Evolutionary conservation across 2,888 invertebrate genomes (phyloP), one percentile per base, ranked within the genome.

Genomic region (Mactromeris polynyma): DNA sequence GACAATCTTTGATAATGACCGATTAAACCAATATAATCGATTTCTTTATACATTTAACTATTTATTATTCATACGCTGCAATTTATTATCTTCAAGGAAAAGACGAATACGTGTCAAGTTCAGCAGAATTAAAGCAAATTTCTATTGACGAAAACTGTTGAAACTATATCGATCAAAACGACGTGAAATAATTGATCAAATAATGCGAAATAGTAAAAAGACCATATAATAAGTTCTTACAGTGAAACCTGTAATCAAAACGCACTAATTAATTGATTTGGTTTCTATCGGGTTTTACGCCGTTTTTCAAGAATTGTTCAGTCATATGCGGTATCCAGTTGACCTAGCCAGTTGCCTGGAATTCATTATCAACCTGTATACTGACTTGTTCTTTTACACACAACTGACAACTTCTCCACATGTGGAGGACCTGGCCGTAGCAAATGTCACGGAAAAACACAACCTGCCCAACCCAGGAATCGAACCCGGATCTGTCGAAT

Each of bases 11-110:
- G 46, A 26, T 64, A 64, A 26, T 26, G 26, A 26, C n/a, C 58
- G 58, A 64, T 64, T 64, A 64, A 64, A 64, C 58, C 58, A 64
- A 64, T 26, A n/a, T 26, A 26, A 64, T 64, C 58, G 58, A 64
- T 64, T 26, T 64, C 6, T 64, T 64, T 64, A n/a, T 64, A 26
- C 26, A 64, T 26, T 21, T 64, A 64, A 64, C 26, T 64, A 64
- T 64, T 64, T 64, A 64, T 64, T 26, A 64, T 64, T 64, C 58
- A 11, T 26, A 26, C 58, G 0, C 26, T 64, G 26, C 58, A 64
- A 26, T 64, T 64, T 58, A 58, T 58, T 21, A 58, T 2, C 26
- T 9, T 26, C 58, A 64, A 46, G 58, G n/a, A 64, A 64, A 64
- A n/a, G 58, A 64, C 58, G 9, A 21, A 11, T 9, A 64, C 26